phyloP scores from a whole-genome alignment of 1,140 invertebrate species.

The Drosophila grimshawi region DNA sequence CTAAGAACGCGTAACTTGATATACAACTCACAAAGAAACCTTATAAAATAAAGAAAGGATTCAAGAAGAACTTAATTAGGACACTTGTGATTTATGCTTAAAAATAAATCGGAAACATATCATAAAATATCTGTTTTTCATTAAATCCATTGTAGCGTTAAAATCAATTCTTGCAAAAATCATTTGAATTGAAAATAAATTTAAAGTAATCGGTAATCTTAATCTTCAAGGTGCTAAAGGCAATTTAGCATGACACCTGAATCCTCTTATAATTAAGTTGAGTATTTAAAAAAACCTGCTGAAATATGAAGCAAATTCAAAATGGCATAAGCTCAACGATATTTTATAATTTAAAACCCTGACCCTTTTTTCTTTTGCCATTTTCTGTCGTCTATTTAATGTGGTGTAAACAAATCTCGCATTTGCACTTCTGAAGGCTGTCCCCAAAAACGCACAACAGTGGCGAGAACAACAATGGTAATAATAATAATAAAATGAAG shows the following conservation, averaged over 20 bases:
- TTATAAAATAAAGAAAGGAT: too few species aligned
- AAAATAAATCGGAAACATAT: too few species aligned
- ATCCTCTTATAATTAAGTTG: not conserved
- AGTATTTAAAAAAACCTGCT: not conserved
- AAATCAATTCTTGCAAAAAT: too few species aligned
- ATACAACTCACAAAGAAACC: too few species aligned
- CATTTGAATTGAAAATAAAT: too few species aligned
- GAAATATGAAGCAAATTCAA: constrained; percentile 3
- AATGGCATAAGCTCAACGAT: constrained; percentile 31
- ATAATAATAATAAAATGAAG: constrained; percentile 64
- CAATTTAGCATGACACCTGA: not conserved
- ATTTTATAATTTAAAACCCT: constrained; percentile 32
- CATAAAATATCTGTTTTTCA: too few species aligned
- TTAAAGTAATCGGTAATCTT: too few species aligned
- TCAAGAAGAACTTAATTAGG: too few species aligned
- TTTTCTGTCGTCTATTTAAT: constrained; percentile 51
- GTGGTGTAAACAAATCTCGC: constrained; percentile 75
- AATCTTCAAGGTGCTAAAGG: too few species aligned
- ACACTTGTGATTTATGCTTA: too few species aligned
- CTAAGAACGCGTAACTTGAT: too few species aligned
- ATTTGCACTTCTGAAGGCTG: constrained; percentile 66
- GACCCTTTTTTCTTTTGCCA: constrained; percentile 33
- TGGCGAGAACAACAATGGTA: constrained; percentile 9
- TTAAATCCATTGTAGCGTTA: too few species aligned
- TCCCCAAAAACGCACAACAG: constrained; percentile 25